Percentiles rank a stretch among this genome's conserved stretches.
phyloP scores from a whole-genome alignment of 2,113 vertebrate genomes.

The Xiphorhynchus elegans region DNA sequence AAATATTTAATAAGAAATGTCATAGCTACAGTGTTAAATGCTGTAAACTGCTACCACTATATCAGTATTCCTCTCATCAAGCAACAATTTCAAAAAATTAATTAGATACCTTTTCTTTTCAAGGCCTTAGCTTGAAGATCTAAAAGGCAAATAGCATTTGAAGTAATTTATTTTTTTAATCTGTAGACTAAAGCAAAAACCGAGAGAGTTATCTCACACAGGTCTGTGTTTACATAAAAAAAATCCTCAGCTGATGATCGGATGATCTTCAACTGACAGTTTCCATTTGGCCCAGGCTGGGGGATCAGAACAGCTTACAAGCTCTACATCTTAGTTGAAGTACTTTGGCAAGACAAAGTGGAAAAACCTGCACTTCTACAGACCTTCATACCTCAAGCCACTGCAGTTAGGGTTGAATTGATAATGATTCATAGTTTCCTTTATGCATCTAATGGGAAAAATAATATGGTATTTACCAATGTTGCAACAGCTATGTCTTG shows the following conservation, averaged over 20 bases:
- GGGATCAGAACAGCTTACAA: neutral
- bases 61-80: neutral
- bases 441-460: neutral
- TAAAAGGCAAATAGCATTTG: neutral
- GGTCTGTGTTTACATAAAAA: neutral
- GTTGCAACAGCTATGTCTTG: neutral
- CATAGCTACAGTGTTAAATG: neutral
- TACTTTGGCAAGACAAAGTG: neutral
- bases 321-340: neutral
- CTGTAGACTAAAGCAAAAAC: neutral
- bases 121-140: neutral
- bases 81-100: neutral
- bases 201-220: neutral
- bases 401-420: neutral
- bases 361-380: neutral
- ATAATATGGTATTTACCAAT: neutral
- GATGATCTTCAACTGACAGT: neutral
- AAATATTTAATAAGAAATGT: slow-evolving; percentile 10
- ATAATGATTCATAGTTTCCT: neutral
- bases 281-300: neutral
- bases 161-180: neutral
- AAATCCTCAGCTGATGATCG: neutral
- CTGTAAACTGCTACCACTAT: neutral
- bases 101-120: neutral
- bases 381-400: neutral